phyloP scores from a whole-genome alignment of 2,113 vertebrate species.

The Rhodinocichla rosea region DNA sequence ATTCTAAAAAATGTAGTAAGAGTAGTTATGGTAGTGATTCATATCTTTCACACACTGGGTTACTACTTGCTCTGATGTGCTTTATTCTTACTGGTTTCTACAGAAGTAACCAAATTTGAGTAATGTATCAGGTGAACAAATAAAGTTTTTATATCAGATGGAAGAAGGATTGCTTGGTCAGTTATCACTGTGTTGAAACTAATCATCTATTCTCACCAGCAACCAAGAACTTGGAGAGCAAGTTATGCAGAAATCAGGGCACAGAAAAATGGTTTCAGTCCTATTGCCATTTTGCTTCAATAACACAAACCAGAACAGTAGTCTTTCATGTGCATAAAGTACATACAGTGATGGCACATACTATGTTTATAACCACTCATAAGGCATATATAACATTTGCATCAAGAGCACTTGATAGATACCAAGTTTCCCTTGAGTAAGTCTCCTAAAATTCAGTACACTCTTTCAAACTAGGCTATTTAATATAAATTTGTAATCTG shows the following conservation, averaged over 20 bases:
- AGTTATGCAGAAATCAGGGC: not conserved
- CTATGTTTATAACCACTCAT: not conserved
- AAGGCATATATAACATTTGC: not conserved
- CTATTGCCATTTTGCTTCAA: not conserved
- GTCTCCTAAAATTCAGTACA: not conserved
- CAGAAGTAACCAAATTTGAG: not conserved
- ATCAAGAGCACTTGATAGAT: not conserved
- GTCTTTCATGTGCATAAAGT: not conserved
- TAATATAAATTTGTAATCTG: not conserved
- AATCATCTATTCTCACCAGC: not conserved
- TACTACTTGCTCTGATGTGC: not conserved
- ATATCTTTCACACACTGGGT: not conserved
- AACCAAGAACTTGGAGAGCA: not conserved
- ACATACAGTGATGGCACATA: not conserved
- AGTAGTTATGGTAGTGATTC: not conserved
- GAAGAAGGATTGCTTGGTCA: not conserved
- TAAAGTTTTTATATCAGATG: not conserved
- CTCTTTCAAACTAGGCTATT: not conserved
- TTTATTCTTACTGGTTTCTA: not conserved
- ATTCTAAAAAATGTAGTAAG: not conserved
- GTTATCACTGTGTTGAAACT: not conserved
- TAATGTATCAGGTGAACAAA: not conserved
- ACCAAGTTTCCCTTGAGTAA: not conserved
- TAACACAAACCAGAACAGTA: not conserved
- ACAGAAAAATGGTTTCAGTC: not conserved